Conservation (phyloP, 53 echinoderm and acorn worm genomes). For the Temnopleurus reevesii region DNA sequence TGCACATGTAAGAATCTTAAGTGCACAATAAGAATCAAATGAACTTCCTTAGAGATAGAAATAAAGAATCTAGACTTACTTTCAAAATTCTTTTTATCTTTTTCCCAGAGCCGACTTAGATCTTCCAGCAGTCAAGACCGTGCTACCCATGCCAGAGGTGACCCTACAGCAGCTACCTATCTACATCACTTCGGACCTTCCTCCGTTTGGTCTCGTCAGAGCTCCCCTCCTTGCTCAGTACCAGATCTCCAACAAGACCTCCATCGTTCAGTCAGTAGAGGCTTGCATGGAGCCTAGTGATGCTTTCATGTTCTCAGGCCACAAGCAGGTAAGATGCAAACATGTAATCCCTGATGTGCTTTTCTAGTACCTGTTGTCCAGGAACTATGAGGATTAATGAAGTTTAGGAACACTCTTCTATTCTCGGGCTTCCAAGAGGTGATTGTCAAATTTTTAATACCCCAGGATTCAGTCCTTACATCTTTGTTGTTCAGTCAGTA, state of each 20-base stretch:
- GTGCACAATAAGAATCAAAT: too few species aligned
- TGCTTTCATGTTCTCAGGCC: slow-evolving; percentile 96
- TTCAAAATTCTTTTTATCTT: not conserved
- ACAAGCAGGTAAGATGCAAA: slow-evolving; percentile 92
- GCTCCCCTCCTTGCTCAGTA: slow-evolving; percentile 75
- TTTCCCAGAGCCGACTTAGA: slow-evolving; percentile 34
- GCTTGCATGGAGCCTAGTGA: slow-evolving; percentile 88
- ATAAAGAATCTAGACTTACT: too few species aligned
- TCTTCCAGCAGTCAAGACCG: slow-evolving; percentile 80
- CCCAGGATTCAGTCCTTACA: too few species aligned
- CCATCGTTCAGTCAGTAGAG: slow-evolving; percentile 86
- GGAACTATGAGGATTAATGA: not conserved
- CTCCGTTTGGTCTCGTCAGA: slow-evolving; percentile 88
- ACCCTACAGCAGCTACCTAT: slow-evolving; percentile 80
- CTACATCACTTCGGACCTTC: slow-evolving; percentile 78
- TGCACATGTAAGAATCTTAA: too few species aligned
- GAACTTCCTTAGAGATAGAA: too few species aligned
- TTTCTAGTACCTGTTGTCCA: not conserved
- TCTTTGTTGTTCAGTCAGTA: slow-evolving; percentile 74
- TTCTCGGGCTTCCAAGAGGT: too few species aligned
- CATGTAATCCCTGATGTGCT: not conserved
- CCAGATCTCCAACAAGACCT: slow-evolving; percentile 75
- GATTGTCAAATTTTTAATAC: too few species aligned
- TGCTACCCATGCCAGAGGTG: slow-evolving; percentile 89
- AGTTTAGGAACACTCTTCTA: too few species aligned